Evolutionary conservation across 2,888 invertebrate species (phyloP), one percentile per base, ranked within the genome.

Genomic region (Vandiemenella viatica): DNA sequence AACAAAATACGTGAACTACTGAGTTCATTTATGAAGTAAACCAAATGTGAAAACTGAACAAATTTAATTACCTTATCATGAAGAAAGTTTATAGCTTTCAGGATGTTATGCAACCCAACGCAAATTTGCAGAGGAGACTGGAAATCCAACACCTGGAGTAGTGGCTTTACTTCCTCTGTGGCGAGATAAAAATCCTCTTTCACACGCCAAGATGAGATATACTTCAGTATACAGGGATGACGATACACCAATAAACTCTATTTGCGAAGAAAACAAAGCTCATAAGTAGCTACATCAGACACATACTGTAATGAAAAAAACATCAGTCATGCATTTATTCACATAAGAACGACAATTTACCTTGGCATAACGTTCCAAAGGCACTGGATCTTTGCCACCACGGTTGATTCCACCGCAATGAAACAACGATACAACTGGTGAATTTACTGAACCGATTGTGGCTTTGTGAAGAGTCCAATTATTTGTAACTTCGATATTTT

Each of bases 201-300:
- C 58, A 83, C 80, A 51, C 80, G 77, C 80, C 88, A 87, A 2
- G 84, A 81, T 19, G 83, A 80, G 54, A 89, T 73, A 62, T 86
- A 91, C 60, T 80, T 81, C 10, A 91, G 67, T 57, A 92, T 87
- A 58, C 79, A 81, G 0, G 92, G 92, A 68, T 92, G 91, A 0
- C 91, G 79, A 65, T 86, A 80, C 49, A 86, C 77, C 72, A 84
- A 81, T 51, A 90, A 71, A 68, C 86, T 87, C 90, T 7, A 19
- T 46, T 19, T 49, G 26, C 26, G 26, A 26, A 26, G 26, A 13
- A 26, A 26, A 8, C 26, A n/a, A n/a, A n/a, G n/a, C n/a, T n/a
- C n/a, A n/a, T n/a, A n/a, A n/a, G n/a, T n/a, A n/a, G 20, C n/a
- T 42, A 32, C 40, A 44, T 50, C 26, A 47, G 16, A 16, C 5